phyloP scores from a whole-genome alignment of 2,113 vertebrate species.

The Cyrtonyx montezumae region DNA sequence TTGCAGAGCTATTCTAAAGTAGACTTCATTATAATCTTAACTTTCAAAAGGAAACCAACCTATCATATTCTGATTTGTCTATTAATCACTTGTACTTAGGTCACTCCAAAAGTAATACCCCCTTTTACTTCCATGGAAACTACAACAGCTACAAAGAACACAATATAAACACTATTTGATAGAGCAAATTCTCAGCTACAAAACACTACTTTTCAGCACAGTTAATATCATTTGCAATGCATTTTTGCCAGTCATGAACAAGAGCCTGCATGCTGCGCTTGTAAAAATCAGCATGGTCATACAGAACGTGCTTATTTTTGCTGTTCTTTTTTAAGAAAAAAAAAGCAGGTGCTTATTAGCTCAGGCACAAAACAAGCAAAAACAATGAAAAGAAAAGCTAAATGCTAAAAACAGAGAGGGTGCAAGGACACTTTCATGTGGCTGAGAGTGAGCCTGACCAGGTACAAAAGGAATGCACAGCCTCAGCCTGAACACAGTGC shows the following conservation, averaged over 20 bases:
- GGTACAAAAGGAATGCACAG: not conserved
- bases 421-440: rapidly evolving
- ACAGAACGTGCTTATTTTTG: too few species aligned
- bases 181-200: not conserved
- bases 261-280: too few species aligned
- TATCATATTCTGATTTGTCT: constrained; percentile 10
- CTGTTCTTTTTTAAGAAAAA: not conserved
- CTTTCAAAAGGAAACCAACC: constrained; percentile 5
- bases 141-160: too few species aligned
- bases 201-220: not conserved
- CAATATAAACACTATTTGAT: too few species aligned
- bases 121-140: too few species aligned
- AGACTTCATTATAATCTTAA: not conserved
- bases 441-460: not conserved
- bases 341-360: not conserved
- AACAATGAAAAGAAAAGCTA: not conserved
- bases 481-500: not conserved
- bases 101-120: too few species aligned
- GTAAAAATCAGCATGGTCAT: not conserved
- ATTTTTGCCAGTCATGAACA: too few species aligned
- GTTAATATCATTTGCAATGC: not conserved
- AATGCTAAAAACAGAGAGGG: not conserved
- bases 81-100: constrained; percentile 8
- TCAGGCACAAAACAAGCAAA: not conserved
- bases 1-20: not conserved